Percentiles rank a stretch among this genome's conserved stretches.
phyloP scores from a whole-genome alignment of 1,140 invertebrate genomes.

The Sitophilus oryzae region DNA sequence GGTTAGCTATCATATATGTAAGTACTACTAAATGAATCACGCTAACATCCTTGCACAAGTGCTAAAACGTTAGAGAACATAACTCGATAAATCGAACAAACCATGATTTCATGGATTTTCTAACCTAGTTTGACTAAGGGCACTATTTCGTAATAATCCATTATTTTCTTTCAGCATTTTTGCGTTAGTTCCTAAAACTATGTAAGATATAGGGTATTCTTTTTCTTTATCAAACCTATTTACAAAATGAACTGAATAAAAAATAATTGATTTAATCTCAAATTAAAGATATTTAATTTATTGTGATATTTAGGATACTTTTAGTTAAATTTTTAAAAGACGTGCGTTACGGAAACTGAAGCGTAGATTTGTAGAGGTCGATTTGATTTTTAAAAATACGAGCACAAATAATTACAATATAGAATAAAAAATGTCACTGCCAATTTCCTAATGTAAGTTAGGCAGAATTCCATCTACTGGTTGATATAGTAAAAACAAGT shows the following conservation, averaged over 20 bases:
- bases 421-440: constrained; percentile 37
- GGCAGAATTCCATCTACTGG: constrained; percentile 34
- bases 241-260: background rate
- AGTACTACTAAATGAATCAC: no score
- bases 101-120: no score
- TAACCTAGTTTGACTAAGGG: background rate
- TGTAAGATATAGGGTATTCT: background rate
- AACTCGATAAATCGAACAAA: no score
- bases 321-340: no score
- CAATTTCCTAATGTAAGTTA: constrained; percentile 34
- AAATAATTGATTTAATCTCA: background rate
- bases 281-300: no score
- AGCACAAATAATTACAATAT: constrained; percentile 35
- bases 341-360: no score
- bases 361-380: no score
- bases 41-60: no score
- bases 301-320: background rate
- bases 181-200: background rate
- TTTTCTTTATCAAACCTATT: background rate
- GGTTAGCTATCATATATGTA: no score
- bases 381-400: background rate
- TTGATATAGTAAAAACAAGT: constrained; percentile 2
- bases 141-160: background rate
- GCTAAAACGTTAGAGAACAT: no score
- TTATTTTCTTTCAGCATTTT: background rate